A percentile compares a stretch with the other conserved stretches of the same genome.
Conservation (phyloP, 2,797 vertebrate genomes). For the Capromys pilorides region DNA sequence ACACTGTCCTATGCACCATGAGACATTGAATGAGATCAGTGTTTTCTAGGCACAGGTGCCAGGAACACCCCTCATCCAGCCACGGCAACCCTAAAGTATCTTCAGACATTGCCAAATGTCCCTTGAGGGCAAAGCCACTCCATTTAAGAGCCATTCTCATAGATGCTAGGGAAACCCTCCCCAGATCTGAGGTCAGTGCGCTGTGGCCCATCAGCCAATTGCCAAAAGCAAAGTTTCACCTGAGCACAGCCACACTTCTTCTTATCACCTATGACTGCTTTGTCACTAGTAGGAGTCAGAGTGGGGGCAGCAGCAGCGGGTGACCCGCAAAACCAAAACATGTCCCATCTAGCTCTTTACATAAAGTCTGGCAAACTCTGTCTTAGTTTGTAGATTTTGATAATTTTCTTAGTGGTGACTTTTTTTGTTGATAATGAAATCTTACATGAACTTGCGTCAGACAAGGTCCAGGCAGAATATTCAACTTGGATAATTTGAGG, state of each 20-base stretch:
- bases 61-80: neutral
- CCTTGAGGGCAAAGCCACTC: neutral
- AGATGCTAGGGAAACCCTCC: neutral
- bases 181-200: neutral
- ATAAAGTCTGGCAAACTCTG: neutral
- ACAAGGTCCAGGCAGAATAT: constrained; percentile 62
- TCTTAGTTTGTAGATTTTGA: constrained; percentile 43
- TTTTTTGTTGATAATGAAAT: constrained; percentile 65
- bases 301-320: neutral
- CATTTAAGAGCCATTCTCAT: neutral
- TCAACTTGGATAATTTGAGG: constrained; percentile 39
- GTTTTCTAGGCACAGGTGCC: neutral
- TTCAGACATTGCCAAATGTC: neutral
- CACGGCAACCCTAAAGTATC: neutral
- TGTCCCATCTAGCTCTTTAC: constrained; percentile 42
- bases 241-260: neutral
- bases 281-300: neutral
- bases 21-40: neutral
- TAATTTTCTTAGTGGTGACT: constrained; percentile 17
- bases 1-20: neutral
- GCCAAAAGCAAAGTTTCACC: constrained; percentile 38
- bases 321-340: constrained; percentile 27
- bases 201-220: neutral
- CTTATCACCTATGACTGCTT: neutral
- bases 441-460: constrained; percentile 65